These are phyloP conservation scores for Cotesia chilonis DNA, from an alignment of 1,140 invertebrate genomes.

Conservation along the genomic window DNA sequence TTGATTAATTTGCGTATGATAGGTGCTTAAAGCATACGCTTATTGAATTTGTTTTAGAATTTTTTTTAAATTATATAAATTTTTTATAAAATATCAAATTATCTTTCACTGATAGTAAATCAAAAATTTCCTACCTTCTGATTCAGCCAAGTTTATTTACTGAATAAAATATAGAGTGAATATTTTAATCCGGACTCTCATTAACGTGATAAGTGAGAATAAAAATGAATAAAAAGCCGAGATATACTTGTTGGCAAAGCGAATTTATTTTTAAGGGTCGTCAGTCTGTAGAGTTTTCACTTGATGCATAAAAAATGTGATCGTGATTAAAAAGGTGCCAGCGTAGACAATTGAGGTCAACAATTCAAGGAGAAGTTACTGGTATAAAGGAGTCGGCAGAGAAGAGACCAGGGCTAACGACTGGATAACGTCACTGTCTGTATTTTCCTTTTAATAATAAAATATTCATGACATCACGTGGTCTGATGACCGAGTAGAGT, in stretches of 20 bases:
- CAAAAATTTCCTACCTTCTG: no score
- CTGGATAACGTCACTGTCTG: no score
- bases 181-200: background rate
- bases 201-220: background rate
- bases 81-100: no score
- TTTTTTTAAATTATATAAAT: no score
- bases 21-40: no score
- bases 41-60: no score
- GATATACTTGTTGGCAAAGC: background rate
- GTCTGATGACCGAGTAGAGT: conserved; percentile 51
- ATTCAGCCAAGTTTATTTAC: background rate
- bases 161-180: background rate
- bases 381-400: background rate
- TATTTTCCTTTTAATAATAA: background rate
- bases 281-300: background rate
- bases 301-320: conserved; percentile 10
- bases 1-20: no score
- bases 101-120: no score
- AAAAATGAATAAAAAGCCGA: background rate
- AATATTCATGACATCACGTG: conserved; percentile 45
- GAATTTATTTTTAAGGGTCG: no score
- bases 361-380: conserved; percentile 30
- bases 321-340: conserved; percentile 35
- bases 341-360: conserved; percentile 37
- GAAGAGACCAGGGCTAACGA: no score